Conservation (phyloP, 2,888 invertebrate genomes). For the Cylloceria caligata region DNA sequence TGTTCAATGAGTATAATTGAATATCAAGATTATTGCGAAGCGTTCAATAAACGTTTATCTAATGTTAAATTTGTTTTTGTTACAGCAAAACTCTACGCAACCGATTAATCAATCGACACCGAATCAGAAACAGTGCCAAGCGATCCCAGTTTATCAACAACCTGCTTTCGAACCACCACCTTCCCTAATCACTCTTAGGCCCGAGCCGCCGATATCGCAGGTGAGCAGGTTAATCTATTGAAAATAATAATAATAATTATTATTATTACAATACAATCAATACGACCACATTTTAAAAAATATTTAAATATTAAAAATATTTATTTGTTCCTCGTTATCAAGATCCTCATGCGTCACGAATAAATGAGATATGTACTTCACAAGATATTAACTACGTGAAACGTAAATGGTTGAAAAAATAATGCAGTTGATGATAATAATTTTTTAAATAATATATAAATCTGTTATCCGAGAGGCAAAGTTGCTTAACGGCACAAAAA, state of each 20-base stretch:
- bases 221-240: conserved; percentile 65
- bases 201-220: conserved; percentile 91
- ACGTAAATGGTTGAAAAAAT: no score
- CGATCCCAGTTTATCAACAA: conserved; percentile 64
- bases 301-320: no score
- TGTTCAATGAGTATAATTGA: neutral
- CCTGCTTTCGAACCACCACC: conserved; percentile 87
- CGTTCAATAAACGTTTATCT: neutral
- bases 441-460: no score
- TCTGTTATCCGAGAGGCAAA: no score
- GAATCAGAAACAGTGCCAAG: conserved; percentile 71
- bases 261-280: no score
- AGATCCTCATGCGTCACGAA: no score
- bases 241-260: neutral
- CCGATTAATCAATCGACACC: conserved; percentile 66
- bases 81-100: conserved; percentile 70
- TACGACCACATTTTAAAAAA: no score
- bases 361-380: no score
- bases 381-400: no score
- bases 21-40: neutral
- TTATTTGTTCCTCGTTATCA: no score
- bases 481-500: no score
- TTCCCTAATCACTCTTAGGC: conserved; percentile 90
- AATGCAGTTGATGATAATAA: no score
- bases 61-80: conserved; percentile 38